These are phyloP conservation scores for Tadarida brasiliensis DNA, from an alignment of 2,797 vertebrate species.

Conservation along the genomic window DNA sequence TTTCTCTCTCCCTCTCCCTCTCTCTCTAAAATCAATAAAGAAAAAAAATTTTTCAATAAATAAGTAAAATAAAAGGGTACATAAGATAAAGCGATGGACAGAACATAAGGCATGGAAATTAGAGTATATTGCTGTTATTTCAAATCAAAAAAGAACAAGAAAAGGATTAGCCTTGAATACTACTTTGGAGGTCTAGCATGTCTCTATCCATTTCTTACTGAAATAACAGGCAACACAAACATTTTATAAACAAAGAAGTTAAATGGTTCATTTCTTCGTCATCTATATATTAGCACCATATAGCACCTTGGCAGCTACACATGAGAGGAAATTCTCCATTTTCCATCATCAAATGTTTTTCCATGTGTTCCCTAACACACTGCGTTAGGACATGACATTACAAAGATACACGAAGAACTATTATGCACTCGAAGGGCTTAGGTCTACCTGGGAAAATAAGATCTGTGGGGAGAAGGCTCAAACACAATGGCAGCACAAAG, in stretches of 20 bases:
- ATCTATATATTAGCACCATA: not conserved
- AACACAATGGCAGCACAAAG: not conserved
- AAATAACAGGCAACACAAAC: slow-evolving; percentile 4
- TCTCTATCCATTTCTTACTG: not conserved
- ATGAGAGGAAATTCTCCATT: not conserved
- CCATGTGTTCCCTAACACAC: not conserved
- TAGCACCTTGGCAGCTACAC: not conserved
- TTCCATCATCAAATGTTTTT: slow-evolving; percentile 19
- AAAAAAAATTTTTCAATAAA: no score
- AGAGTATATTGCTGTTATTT: not conserved
- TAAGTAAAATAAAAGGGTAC: not conserved
- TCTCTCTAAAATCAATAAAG: no score
- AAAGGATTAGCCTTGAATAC: not conserved
- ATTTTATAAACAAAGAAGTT: slow-evolving; percentile 1
- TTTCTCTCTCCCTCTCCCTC: no score
- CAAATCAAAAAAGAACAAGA: not conserved
- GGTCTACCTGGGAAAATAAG: not conserved
- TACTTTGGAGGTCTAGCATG: not conserved
- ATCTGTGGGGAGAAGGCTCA: not conserved
- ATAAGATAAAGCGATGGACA: slow-evolving; percentile 1
- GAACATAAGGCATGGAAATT: not conserved
- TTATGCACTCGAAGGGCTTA: not conserved
- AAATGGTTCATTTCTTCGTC: slow-evolving; percentile 34
- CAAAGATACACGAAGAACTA: not conserved
- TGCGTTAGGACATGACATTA: not conserved